Conservation (phyloP, 2,113 vertebrate genomes). For the Paedocypris sp. region DNA sequence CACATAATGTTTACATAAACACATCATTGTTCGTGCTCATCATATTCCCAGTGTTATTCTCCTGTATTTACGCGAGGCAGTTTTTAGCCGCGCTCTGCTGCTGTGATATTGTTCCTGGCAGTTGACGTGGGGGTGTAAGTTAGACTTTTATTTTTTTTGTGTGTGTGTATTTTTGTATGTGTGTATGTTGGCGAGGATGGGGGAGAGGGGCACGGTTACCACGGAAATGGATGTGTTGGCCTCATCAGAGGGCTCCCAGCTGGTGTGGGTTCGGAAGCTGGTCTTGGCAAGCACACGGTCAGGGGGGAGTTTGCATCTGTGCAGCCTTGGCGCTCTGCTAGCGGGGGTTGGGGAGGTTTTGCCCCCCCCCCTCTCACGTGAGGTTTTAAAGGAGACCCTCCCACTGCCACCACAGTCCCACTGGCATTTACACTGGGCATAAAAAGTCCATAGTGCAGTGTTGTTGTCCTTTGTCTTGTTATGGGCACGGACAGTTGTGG, state of each 20-base stretch:
- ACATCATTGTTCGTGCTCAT: conserved; percentile 39
- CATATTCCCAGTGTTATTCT: conserved; percentile 22
- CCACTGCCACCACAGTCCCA: conserved; percentile 26
- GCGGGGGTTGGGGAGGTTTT: conserved; percentile 28
- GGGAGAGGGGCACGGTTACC: conserved; percentile 55
- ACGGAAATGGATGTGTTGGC: conserved; percentile 72
- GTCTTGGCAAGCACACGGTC: conserved; percentile 65
- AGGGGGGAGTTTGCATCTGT: conserved; percentile 76
- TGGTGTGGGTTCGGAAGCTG: conserved; percentile 67
- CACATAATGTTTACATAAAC: conserved; percentile 8
- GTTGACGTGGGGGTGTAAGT: conserved; percentile 38
- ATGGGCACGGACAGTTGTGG: no score
- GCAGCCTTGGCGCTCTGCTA: conserved; percentile 59
- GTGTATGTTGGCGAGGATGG: conserved; percentile 7
- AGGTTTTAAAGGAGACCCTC: conserved; percentile 42
- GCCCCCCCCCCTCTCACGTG: conserved; percentile 15
- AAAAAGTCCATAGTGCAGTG: not conserved
- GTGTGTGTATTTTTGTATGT: conserved; percentile 40
- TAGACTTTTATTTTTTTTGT: conserved; percentile 35
- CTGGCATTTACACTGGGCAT: not conserved
- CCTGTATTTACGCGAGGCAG: conserved; percentile 34
- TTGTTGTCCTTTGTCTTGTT: not conserved
- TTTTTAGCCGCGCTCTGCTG: conserved; percentile 47
- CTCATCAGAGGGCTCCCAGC: conserved; percentile 70
- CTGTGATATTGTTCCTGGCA: conserved; percentile 61